Evolutionary conservation across 1,140 invertebrate genomes (phyloP), one percentile per base, ranked within the genome.

Genomic region (Nasonia longicornis): DNA sequence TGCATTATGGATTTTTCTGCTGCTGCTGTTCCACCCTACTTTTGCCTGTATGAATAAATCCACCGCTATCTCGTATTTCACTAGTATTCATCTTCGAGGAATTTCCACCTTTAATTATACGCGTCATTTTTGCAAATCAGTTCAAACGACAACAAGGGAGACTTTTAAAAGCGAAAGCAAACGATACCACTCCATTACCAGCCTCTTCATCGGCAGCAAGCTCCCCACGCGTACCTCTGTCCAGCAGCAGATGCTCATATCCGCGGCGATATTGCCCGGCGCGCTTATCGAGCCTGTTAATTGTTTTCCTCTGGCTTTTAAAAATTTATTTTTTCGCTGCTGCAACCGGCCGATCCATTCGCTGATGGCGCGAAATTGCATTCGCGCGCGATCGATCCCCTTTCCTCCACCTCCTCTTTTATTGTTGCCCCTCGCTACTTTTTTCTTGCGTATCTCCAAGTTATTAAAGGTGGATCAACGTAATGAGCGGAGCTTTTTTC

Each of bases 241-340:
- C 20, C 52, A 58, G 20, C 42, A 45, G 42, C 52, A 58, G 52
- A 58, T 58, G 52, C 52, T 58, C 52, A 52, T 52, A 52, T 16
- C 83, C 79, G 79, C 31, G 31, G 82, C 84, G 84, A 85, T 87
- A 87, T 87, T 87, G 83, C 84, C 69, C 38, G 16, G 52, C 80
- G 75, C 84, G 83, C 69, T 86, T 87, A 87, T 87, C 86, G 84
- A 77, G 79, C 84, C 79, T 87, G 84, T 87, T 87, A 87, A 87
- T 87, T 87, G 86, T 87, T 86, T 85, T 85, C 84, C 82, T 80
- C 82, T 35, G 64, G 67, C 52, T 79, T 82, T 79, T 83, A 81
- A 83, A 84, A 84, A 84, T 82, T 84, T 85, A 83, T 82, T 84
- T 81, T 84, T 73, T 71, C 80, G 48, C 79, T 58, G 52, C 52